A percentile compares a stretch with the other conserved stretches of the same genome.
Evolutionary conservation across 2,113 vertebrate genomes (phyloP).

Genomic region (Lonchura striata): DNA sequence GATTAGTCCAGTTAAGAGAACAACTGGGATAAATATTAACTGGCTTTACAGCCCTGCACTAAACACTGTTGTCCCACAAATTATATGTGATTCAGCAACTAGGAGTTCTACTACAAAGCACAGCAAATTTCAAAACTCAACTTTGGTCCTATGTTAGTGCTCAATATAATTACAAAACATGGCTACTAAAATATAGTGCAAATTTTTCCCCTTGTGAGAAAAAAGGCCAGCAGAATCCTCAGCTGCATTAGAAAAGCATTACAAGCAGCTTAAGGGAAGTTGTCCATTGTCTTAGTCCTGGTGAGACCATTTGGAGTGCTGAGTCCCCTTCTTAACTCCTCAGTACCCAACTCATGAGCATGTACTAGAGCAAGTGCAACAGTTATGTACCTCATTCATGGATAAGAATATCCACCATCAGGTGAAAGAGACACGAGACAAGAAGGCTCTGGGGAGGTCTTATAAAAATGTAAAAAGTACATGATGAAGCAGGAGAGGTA

Average conservation of each 20-base stretch:
- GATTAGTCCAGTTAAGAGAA: neutral
- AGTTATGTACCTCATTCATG: accelerated
- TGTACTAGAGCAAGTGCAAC: neutral
- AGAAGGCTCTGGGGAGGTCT: neutral
- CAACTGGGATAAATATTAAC: neutral
- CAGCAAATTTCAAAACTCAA: neutral
- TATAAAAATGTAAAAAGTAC: neutral
- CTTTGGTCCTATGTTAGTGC: neutral
- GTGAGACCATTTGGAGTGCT: neutral
- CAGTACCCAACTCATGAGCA: neutral
- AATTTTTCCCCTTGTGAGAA: neutral
- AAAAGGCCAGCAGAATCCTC: neutral
- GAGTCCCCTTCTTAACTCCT: neutral
- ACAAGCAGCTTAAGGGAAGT: neutral
- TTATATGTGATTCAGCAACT: neutral
- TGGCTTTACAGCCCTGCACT: neutral
- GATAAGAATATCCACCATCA: neutral
- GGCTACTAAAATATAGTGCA: neutral
- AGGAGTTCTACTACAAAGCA: neutral
- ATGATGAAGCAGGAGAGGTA: neutral
- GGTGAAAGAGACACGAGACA: neutral
- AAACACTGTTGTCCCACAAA: neutral
- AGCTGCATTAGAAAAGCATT: neutral
- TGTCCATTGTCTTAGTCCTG: neutral
- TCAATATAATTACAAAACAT: neutral